Evolutionary conservation across 2,888 invertebrate species (phyloP).

Genomic region (Chironomus riparius): DNA sequence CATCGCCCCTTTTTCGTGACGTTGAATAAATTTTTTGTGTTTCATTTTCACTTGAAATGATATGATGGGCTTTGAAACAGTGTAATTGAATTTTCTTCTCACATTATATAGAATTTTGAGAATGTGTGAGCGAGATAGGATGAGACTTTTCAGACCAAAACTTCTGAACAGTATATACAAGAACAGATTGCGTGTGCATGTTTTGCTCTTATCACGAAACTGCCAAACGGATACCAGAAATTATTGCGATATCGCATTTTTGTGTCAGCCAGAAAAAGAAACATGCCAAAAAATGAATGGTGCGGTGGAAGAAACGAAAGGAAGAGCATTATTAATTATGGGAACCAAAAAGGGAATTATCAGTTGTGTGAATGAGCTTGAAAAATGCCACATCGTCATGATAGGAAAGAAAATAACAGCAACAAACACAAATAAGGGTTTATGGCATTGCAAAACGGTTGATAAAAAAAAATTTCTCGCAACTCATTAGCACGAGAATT

Average conservation of each 20-base stretch:
- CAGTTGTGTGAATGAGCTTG: not conserved
- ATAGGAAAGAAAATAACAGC: not conserved
- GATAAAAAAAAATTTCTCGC: not conserved
- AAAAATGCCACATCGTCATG: slow-evolving; percentile 11
- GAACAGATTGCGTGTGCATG: slow-evolving; percentile 23
- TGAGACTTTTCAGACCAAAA: too few relatives aligned
- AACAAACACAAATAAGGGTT: not conserved
- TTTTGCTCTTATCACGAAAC: slow-evolving; percentile 15
- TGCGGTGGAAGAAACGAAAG: not conserved
- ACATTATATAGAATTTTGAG: not conserved
- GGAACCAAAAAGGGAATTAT: slow-evolving; percentile 5
- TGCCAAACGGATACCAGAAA: slow-evolving; percentile 1
- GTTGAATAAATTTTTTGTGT: slow-evolving; percentile 18
- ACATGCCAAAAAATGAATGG: not conserved
- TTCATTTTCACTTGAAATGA: not conserved
- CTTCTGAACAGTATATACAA: not conserved
- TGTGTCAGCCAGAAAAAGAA: not conserved
- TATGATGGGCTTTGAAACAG: not conserved
- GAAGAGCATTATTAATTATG: slow-evolving; percentile 15
- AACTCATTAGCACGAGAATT: too few relatives aligned
- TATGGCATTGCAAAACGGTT: not conserved
- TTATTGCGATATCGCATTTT: not conserved
- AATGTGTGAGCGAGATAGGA: too few relatives aligned
- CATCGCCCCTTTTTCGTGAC: not conserved
- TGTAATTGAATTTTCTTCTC: slow-evolving; percentile 12